These are phyloP conservation scores for Bujurquina vittata DNA, from an alignment of 2,113 vertebrate genomes.

Conservation along the genomic window DNA sequence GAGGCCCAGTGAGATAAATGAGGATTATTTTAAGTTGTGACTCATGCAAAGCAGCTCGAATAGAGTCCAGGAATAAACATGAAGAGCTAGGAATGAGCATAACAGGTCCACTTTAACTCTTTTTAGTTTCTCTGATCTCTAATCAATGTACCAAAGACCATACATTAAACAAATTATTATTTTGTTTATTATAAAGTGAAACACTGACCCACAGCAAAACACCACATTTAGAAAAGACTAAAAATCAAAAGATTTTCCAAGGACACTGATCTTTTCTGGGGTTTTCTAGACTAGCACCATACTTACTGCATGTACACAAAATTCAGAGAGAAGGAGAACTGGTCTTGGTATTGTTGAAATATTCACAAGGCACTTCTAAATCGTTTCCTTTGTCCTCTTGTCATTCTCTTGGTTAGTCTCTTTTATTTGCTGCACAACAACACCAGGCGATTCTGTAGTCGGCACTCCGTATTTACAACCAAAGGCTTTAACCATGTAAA, in stretches of 20 bases:
- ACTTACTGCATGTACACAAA: constrained; percentile 86
- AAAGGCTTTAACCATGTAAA: constrained; percentile 18
- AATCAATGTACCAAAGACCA: constrained; percentile 21
- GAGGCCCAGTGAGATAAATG: neutral
- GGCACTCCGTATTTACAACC: constrained; percentile 61
- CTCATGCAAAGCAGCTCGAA: neutral
- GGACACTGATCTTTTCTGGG: constrained; percentile 41
- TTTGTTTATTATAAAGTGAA: constrained; percentile 28
- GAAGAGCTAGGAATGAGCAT: neutral
- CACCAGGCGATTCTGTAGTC: constrained; percentile 53
- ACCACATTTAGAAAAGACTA: constrained; percentile 55
- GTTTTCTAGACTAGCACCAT: constrained; percentile 85
- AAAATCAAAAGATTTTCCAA: constrained; percentile 45
- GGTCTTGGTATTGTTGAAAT: constrained; percentile 87
- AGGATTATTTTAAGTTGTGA: neutral
- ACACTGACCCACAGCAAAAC: constrained; percentile 54
- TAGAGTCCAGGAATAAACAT: neutral
- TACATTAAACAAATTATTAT: constrained; percentile 24
- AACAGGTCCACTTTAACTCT: neutral
- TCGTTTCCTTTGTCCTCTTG: constrained; percentile 41
- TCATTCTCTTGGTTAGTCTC: constrained; percentile 61
- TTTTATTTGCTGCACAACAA: constrained; percentile 39
- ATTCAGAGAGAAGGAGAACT: constrained; percentile 80
- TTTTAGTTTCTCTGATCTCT: neutral
- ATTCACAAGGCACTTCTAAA: constrained; percentile 96